Evolutionary conservation across 2,888 invertebrate species (phyloP), one percentile per base, ranked within the genome.

Genomic region (Drosophila bunnanda): DNA sequence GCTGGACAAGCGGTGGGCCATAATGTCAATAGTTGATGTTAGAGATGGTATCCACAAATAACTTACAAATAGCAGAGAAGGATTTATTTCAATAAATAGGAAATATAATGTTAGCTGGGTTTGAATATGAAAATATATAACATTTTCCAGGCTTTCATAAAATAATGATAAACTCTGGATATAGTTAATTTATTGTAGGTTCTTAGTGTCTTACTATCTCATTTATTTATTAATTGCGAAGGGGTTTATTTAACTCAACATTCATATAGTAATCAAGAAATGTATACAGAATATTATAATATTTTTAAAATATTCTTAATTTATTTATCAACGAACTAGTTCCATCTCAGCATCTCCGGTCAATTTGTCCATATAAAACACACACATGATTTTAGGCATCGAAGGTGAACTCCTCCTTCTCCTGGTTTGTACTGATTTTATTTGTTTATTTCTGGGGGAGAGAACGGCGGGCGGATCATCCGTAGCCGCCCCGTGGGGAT

Each of bases 371-470:
- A 5, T 9, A 36, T 34, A 22, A 57, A 41, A 50, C 13, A 32
- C 65, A 65, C 72, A 50, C 64, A 72, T 72, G 65, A 55, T 53
- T 54, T 52, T 38, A 2, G 53, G 65, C 48, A 41, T 13, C 46
- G 28, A 46, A 12, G 30, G 53, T 2, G 9, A 32, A 50, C 32
- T 50, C 20, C 15, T 15, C 68, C 44, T 54, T 67, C 71, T 56
- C 36, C 55, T 46, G 53, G 71, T 60, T 71, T 64, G 80, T 73
- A 68, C 76, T 68, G 79, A 79, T 76, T 61, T 69, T 60, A 50
- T 71, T 81, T 76, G 73, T 66, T 70, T 61, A 9, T 52, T 43
- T 22, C 34, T 79, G 65, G 59, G 46, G 8, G 20, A 28, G n/a
- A 25, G 22, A 15, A 28, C n/a, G 2, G n/a, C 22, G 30, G 22